These are phyloP conservation scores for Paracanthobrama guichenoti DNA, from an alignment of 2,113 vertebrate species.

Conservation along the genomic window DNA sequence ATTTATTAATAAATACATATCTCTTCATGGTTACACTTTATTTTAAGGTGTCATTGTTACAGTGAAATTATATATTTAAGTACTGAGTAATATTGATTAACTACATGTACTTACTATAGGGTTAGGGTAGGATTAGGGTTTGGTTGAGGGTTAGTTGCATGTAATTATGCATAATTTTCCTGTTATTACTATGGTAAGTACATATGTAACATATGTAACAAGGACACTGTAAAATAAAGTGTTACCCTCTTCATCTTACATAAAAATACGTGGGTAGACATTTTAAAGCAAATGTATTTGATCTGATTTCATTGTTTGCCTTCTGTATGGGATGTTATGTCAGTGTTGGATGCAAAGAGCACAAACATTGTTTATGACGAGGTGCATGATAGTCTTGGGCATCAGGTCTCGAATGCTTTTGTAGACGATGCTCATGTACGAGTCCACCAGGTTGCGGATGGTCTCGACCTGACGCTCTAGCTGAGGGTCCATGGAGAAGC, in stretches of 20 bases:
- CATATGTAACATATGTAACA: too few species aligned
- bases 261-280: not conserved
- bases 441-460: conserved; percentile 89
- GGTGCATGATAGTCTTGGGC: conserved; percentile 95
- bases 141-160: too few species aligned
- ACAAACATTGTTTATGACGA: conserved; percentile 88
- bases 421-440: conserved; percentile 93
- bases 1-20: not conserved
- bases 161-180: too few species aligned
- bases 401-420: conserved; percentile 88
- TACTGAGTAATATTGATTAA: too few species aligned
- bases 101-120: too few species aligned
- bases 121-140: too few species aligned
- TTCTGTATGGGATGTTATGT: not conserved
- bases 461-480: conserved; percentile 93
- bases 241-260: not conserved
- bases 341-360: not conserved
- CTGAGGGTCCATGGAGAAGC: conserved; percentile 87
- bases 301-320: not conserved
- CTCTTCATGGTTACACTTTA: not conserved
- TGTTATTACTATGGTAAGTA: too few species aligned
- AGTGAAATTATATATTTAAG: too few species aligned
- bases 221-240: too few species aligned
- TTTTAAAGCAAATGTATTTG: too few species aligned
- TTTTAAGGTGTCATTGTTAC: too few species aligned